Conservation (phyloP, 2,113 vertebrate species). For the Melanostigma gelatinosum region DNA sequence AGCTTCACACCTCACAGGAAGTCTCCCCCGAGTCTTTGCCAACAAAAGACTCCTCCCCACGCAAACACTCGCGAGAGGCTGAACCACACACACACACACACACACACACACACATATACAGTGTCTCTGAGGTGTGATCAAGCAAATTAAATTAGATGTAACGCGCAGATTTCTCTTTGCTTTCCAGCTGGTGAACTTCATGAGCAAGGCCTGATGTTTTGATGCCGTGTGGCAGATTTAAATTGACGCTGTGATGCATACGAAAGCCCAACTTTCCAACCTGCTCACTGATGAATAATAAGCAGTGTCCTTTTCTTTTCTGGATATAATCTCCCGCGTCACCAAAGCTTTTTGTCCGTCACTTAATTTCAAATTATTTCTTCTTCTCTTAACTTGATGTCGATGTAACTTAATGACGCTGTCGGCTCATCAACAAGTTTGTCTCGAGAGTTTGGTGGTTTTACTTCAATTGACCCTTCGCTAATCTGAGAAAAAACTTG, state of each 20-base stretch:
- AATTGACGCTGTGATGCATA: slow-evolving; percentile 6
- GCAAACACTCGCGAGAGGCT: slow-evolving; percentile 2
- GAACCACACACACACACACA: background rate
- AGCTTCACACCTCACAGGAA: slow-evolving; percentile 57
- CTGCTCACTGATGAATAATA: background rate
- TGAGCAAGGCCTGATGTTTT: background rate
- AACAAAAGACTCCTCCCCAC: background rate
- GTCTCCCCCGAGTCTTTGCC: slow-evolving; percentile 19
- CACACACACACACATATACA: background rate
- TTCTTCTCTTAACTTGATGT: background rate
- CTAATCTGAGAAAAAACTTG: background rate
- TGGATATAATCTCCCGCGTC: background rate
- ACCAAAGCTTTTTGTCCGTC: background rate
- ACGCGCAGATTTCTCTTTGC: slow-evolving; percentile 28
- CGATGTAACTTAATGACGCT: background rate
- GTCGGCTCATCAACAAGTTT: background rate
- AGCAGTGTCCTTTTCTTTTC: background rate
- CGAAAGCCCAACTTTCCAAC: background rate
- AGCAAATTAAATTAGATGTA: background rate
- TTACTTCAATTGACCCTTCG: background rate
- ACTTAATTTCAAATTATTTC: background rate
- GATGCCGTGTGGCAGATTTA: background rate
- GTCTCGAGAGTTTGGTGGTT: background rate
- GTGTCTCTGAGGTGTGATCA: slow-evolving; percentile 10
- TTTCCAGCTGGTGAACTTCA: slow-evolving; percentile 16